Conservation (phyloP, 2,888 invertebrate species). For the Patella caerulea region DNA sequence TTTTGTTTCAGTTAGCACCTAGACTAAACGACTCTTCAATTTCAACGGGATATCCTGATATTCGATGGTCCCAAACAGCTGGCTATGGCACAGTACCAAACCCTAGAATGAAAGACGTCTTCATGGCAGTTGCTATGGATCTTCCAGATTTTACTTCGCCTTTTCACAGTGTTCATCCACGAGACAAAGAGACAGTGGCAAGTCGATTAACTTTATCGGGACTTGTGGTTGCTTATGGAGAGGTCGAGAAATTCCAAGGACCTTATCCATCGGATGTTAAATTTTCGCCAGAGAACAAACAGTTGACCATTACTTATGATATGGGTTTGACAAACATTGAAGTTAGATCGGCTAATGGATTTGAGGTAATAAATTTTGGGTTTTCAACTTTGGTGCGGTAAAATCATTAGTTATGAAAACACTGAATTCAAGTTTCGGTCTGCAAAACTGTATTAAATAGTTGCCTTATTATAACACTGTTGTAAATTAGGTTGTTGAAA, state of each 20-base stretch:
- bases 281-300: background rate
- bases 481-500: too few species aligned
- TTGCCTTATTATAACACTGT: too few species aligned
- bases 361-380: background rate
- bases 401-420: too few species aligned
- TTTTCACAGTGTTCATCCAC: background rate
- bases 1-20: background rate
- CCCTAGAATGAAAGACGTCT: conserved; percentile 27
- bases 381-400: too few species aligned
- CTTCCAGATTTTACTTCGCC: conserved; percentile 33
- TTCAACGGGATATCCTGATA: background rate
- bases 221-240: background rate
- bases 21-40: background rate
- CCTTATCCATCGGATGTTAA: background rate
- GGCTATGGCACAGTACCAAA: conserved; percentile 43
- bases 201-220: background rate
- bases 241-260: background rate
- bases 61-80: conserved; percentile 34
- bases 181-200: background rate
- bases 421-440: too few species aligned
- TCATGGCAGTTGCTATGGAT: conserved; percentile 47
- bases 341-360: background rate
- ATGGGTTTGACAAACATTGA: background rate
- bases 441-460: too few species aligned
- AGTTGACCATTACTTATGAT: background rate